Conservation (phyloP, 1,140 invertebrate genomes). For the Calycopis cecrops region DNA sequence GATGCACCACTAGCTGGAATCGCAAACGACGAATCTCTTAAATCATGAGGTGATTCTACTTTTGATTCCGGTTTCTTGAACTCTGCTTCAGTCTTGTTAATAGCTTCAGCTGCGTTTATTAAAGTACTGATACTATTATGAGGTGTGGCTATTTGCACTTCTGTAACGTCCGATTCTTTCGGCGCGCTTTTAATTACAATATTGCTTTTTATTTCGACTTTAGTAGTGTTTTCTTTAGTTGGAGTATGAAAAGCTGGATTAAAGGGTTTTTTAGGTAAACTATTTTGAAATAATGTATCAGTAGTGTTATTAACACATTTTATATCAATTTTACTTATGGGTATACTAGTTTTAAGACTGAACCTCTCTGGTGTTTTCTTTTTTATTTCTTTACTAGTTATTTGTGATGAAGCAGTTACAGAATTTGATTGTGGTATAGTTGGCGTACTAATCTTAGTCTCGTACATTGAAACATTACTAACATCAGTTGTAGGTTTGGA, state of each 20-base stretch:
- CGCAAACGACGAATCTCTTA: slow-evolving; percentile 28
- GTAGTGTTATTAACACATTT: slow-evolving; percentile 54
- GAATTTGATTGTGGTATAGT: slow-evolving; percentile 31
- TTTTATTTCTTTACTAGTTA: slow-evolving; percentile 36
- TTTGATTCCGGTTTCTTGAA: slow-evolving; percentile 43
- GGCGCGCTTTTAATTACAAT: slow-evolving; percentile 50
- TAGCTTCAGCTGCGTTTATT: slow-evolving; percentile 53
- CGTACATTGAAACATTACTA: slow-evolving; percentile 21
- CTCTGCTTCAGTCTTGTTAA: slow-evolving; percentile 48
- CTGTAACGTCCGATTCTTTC: slow-evolving; percentile 34
- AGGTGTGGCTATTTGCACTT: slow-evolving; percentile 19
- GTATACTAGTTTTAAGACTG: slow-evolving; percentile 69
- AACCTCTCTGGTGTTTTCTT: slow-evolving; percentile 55
- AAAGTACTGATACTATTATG: slow-evolving; percentile 51
- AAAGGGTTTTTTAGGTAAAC: slow-evolving; percentile 37
- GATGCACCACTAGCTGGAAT: slow-evolving; percentile 23
- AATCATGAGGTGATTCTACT: slow-evolving; percentile 30
- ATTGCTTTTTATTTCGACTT: slow-evolving; percentile 64
- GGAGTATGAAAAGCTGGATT: slow-evolving; percentile 37
- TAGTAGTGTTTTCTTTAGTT: slow-evolving; percentile 33
- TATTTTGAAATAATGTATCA: slow-evolving; percentile 39
- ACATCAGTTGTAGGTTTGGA: slow-evolving; percentile 18
- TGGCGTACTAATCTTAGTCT: slow-evolving; percentile 46
- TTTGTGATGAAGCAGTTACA: slow-evolving; percentile 39
- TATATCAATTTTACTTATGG: slow-evolving; percentile 68